These are phyloP conservation scores for Andricus quercusramuli DNA, from an alignment of 2,888 invertebrate species.

Conservation along the genomic window DNA sequence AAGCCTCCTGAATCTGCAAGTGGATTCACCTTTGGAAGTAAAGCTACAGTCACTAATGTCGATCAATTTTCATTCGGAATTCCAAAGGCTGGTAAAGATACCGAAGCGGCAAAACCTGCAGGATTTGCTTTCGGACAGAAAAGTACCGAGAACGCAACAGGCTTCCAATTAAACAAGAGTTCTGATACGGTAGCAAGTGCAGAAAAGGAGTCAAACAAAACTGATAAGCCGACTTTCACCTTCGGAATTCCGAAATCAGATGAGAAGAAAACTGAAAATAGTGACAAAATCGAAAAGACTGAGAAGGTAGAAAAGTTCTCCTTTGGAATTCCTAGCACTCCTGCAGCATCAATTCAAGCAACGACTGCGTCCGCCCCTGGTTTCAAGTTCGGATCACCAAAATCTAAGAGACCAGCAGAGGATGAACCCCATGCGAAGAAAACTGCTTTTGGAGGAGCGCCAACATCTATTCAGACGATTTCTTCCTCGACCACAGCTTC, in stretches of 20 bases:
- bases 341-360: conserved; percentile 39
- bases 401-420: conserved; percentile 43
- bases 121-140: conserved; percentile 53
- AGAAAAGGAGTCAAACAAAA: conserved; percentile 48
- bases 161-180: conserved; percentile 46
- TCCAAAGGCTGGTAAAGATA: conserved; percentile 51
- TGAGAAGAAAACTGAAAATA: conserved; percentile 30
- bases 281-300: neutral
- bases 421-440: neutral
- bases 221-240: conserved; percentile 52
- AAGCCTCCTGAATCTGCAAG: conserved; percentile 58
- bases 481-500: neutral
- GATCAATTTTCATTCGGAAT: conserved; percentile 68
- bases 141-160: conserved; percentile 51
- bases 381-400: conserved; percentile 45
- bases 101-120: conserved; percentile 43
- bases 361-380: conserved; percentile 20
- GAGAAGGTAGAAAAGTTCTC: conserved; percentile 50
- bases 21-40: conserved; percentile 76
- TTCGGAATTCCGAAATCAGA: conserved; percentile 61
- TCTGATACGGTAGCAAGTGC: conserved; percentile 11
- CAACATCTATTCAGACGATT: neutral
- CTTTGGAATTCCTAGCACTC: conserved; percentile 54
- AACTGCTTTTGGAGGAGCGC: neutral
- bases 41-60: conserved; percentile 49